These are phyloP conservation scores for Cardiocondyla obscurior DNA, from an alignment of 1,140 invertebrate species.

Conservation along the genomic window DNA sequence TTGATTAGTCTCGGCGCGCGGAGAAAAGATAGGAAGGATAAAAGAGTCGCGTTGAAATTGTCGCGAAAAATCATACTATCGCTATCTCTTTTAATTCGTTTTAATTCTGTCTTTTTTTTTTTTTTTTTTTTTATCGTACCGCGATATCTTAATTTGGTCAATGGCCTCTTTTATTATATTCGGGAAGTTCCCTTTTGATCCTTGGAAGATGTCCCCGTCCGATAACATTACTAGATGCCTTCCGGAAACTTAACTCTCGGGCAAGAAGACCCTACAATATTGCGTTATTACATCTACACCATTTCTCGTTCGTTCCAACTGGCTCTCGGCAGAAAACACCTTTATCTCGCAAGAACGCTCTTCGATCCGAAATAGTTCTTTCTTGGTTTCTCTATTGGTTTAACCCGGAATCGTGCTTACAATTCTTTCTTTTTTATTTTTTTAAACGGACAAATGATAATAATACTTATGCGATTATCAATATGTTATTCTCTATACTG, in stretches of 20 bases:
- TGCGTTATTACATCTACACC: conserved; percentile 54
- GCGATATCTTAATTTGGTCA: conserved; percentile 39
- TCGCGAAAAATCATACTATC: background rate
- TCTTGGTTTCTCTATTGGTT: background rate
- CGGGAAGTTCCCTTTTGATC: conserved; percentile 18
- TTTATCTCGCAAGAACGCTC: conserved; percentile 36
- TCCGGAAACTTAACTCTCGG: background rate
- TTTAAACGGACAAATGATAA: background rate
- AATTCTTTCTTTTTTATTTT: background rate
- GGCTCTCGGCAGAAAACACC: background rate
- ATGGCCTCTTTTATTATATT: conserved; percentile 40
- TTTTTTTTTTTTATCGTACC: conserved; percentile 25
- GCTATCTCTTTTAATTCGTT: background rate
- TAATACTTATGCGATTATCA: background rate
- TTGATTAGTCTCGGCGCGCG: conserved; percentile 20
- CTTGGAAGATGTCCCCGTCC: conserved; percentile 4
- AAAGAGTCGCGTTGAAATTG: background rate
- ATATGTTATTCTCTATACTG: background rate
- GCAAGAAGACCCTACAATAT: conserved; percentile 26
- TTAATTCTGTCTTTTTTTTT: conserved; percentile 37
- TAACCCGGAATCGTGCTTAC: background rate
- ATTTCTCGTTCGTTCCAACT: background rate
- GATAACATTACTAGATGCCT: background rate
- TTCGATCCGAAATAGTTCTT: conserved; percentile 15
- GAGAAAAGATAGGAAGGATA: background rate